These are phyloP conservation scores for Clunio marinus DNA, from an alignment of 2,888 invertebrate genomes.

Conservation along the genomic window DNA sequence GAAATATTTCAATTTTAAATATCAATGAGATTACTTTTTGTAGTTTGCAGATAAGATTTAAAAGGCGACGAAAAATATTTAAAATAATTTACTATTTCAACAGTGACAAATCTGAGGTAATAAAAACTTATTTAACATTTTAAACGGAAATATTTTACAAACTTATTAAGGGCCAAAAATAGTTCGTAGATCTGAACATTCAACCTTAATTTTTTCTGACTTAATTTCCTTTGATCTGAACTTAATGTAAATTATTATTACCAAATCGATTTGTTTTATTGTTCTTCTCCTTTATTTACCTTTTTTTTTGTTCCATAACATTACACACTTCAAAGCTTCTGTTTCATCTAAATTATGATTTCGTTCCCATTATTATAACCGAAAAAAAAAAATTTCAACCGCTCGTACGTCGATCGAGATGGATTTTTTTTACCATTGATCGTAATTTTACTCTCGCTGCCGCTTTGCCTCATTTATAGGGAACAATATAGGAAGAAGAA, in stretches of 20 bases:
- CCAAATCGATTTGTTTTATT: conserved; percentile 25
- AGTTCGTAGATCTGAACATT: too few species aligned
- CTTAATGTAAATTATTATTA: conserved; percentile 26
- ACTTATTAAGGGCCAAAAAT: background rate
- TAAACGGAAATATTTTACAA: background rate
- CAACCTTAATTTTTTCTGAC: background rate
- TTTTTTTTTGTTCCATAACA: background rate
- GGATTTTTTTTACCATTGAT: conserved; percentile 20
- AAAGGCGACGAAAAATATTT: too few species aligned
- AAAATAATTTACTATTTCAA: too few species aligned
- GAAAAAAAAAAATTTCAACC: conserved; percentile 23
- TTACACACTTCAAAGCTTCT: conserved; percentile 1
- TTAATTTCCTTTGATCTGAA: background rate
- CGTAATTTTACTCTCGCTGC: conserved; percentile 16
- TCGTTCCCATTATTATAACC: conserved; percentile 35
- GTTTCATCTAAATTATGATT: conserved; percentile 16
- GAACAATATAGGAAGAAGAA: conserved; percentile 19
- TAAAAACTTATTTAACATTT: too few species aligned
- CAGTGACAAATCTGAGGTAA: too few species aligned
- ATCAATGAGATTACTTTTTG: too few species aligned
- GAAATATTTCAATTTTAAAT: too few species aligned
- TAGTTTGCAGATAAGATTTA: too few species aligned
- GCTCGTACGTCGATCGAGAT: too few species aligned
- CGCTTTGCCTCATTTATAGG: conserved; percentile 33
- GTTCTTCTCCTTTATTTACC: background rate